phyloP scores from a whole-genome alignment of 2,888 invertebrate species.

The Lutraria lutraria region DNA sequence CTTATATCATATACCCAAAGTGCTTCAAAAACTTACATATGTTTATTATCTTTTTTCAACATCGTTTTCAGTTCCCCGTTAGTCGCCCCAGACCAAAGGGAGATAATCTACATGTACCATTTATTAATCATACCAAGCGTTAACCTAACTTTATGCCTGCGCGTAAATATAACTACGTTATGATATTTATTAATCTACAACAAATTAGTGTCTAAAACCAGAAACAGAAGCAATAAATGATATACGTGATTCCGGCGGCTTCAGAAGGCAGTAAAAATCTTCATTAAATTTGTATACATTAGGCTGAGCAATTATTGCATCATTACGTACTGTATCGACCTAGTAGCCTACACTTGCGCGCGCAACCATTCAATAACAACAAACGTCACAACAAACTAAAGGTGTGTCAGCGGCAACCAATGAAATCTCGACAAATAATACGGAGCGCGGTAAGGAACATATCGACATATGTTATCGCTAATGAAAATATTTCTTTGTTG shows the following conservation, averaged over 20 bases:
- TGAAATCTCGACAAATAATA: background rate
- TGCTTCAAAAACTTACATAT: background rate
- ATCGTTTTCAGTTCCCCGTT: background rate
- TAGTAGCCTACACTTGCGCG: background rate
- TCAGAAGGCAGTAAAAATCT: no score
- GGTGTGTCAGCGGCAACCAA: slow-evolving; percentile 9
- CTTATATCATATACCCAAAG: no score
- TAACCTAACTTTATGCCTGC: no score
- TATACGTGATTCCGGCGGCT: no score
- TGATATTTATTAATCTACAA: no score
- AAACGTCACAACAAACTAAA: background rate
- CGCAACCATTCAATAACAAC: background rate
- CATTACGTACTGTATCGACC: background rate
- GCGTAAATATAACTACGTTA: no score
- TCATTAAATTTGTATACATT: background rate
- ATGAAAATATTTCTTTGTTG: no score
- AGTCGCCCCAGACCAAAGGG: background rate
- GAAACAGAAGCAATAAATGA: no score
- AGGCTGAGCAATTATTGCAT: background rate
- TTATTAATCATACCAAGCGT: no score
- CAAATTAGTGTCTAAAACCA: no score
- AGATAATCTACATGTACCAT: background rate
- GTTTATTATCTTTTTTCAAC: background rate
- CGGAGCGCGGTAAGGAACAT: no score
- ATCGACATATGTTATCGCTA: no score